Evolutionary conservation across 2,888 invertebrate genomes (phyloP).

Genomic region (Escarpia spicata): DNA sequence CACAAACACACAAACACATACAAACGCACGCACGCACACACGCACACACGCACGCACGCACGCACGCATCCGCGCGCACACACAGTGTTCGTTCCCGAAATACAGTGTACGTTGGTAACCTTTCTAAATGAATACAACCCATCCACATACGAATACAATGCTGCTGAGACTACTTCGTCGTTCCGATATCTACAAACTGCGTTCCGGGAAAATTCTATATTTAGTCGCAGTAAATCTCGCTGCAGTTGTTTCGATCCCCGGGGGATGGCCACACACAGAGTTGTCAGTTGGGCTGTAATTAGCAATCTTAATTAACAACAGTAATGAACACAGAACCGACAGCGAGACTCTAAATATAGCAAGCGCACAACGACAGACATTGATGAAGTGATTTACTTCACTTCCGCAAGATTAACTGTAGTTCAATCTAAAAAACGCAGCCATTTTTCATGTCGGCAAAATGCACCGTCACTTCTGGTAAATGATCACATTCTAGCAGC

Average conservation of each 20-base stretch:
- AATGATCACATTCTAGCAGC: neutral
- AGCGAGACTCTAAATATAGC: neutral
- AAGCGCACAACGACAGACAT: neutral
- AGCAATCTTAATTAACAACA: slow-evolving; percentile 16
- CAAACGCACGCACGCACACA: neutral
- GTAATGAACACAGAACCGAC: slow-evolving; percentile 16
- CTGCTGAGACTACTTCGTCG: neutral
- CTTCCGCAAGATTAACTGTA: neutral
- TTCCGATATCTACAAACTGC: neutral
- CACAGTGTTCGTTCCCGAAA: neutral
- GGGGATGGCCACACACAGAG: neutral
- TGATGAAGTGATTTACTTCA: neutral
- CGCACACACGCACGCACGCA: neutral
- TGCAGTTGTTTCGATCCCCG: neutral
- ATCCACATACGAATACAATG: neutral
- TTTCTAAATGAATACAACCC: neutral
- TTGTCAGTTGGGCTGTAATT: neutral
- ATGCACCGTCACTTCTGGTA: neutral
- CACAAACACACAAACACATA: too few species aligned
- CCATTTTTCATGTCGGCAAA: neutral
- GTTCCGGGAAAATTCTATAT: slow-evolving; percentile 1
- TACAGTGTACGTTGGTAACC: neutral
- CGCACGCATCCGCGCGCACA: too few species aligned
- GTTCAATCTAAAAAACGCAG: neutral
- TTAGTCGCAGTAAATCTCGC: neutral